Base-by-base conservation (phyloP, 92 coral and sea anemone genomes). In the Heteractis magnifica region DNA sequence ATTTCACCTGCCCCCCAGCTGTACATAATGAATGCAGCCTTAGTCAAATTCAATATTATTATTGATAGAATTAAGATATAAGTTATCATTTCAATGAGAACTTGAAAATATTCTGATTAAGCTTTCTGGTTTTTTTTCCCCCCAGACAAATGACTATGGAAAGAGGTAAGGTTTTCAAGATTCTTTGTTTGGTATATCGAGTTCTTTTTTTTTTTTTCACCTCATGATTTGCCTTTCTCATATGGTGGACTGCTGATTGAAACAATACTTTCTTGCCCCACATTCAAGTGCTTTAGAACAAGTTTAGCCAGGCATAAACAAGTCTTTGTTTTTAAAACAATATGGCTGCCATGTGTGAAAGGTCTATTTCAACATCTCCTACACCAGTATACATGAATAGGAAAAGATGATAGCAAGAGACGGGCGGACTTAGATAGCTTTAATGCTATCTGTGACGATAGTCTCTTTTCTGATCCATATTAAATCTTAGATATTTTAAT, bases 361-460 rank as follows among this genome's bases (percentile, higher is more conserved):
- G 44, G 44, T 34, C 3, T 34, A 34, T 34, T 34, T 34, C 44
- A 34, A 34, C 44, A 34, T 34, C 44, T 34, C 44, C 44, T 34
- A 34, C 44, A 34, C 44, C 44, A 0, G 44, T 34, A 34, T 34
- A 58, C 16, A 10, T 8, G 18, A 18, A n/a, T 26, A 78, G 83
- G 88, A 78, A 8, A 78, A 59, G 93, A 90, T 90, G 90, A 87
- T 75, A 71, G 16, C 15, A 75, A 79, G 97, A 90, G 97, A 93
- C 94, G 94, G 97, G 97, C 97, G 94, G 94, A 91, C 97, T 74
- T 89, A 93, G 19, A 81, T 50, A n/a, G 82, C 76, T 81, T 62
- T 52, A 51, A 52, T 72, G 16, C 72, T 56, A n/a, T 26, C 52
- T 34, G 83, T 79, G 90, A 78, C 88, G 97, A 93, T 72, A 83